phyloP scores from a whole-genome alignment of 2,888 invertebrate species.

The Idaea aversata region DNA sequence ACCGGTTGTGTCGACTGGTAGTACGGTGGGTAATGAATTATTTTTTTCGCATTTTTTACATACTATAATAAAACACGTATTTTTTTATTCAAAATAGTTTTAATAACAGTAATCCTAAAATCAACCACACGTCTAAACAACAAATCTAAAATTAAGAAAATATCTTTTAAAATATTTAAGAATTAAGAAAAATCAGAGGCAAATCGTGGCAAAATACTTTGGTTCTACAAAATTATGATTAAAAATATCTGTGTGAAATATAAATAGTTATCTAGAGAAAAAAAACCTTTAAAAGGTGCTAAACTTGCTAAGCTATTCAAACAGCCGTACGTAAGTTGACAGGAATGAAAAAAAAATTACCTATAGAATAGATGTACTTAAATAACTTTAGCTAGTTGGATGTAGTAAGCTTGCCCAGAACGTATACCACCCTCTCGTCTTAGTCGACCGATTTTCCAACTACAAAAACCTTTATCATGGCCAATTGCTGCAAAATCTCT shows the following conservation, averaged over 20 bases:
- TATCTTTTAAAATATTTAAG: constrained; percentile 32
- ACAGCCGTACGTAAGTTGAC: constrained; percentile 19
- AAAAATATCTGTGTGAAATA: constrained; percentile 28
- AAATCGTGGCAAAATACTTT: constrained; percentile 35
- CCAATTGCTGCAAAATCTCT: too few species aligned
- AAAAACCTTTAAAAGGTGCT: constrained; percentile 25
- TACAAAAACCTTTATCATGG: too few species aligned
- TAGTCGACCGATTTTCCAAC: too few species aligned
- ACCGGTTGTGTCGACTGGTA: too few species aligned
- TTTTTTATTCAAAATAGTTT: constrained; percentile 44
- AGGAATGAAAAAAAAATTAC: constrained; percentile 17
- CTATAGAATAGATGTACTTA: too few species aligned
- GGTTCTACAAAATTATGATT: constrained; percentile 33
- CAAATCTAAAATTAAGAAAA: constrained; percentile 47
- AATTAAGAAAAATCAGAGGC: constrained; percentile 22
- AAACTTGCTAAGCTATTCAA: constrained; percentile 17
- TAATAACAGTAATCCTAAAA: constrained; percentile 65
- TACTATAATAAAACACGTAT: constrained; percentile 31
- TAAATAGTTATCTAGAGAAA: constrained; percentile 35
- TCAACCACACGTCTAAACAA: constrained; percentile 50
- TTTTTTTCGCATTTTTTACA: constrained; percentile 20
- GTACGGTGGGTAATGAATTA: too few species aligned
- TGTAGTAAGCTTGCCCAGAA: too few species aligned
- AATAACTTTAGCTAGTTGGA: too few species aligned
- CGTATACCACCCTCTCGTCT: too few species aligned